Evolutionary conservation across 2,888 invertebrate genomes (phyloP).

Genomic region (Melipona beecheii): DNA sequence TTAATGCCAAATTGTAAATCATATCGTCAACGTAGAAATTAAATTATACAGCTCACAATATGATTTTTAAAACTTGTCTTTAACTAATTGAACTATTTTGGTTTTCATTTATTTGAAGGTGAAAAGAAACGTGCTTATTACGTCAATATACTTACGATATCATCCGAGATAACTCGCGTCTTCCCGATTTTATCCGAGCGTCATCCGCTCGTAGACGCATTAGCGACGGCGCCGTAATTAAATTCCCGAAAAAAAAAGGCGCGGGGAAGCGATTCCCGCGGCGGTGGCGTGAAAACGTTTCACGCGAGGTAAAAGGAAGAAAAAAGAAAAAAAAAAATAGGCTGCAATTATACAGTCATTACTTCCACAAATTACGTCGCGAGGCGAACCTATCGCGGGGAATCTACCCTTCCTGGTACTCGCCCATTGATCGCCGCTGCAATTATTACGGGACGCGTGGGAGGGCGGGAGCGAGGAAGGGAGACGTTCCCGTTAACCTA

Average conservation of each 20-base stretch:
- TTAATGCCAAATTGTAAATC: no score
- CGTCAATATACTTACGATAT: no score
- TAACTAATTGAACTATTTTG: no score
- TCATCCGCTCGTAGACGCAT: constrained; percentile 15
- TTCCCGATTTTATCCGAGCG: neutral
- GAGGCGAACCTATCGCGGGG: constrained; percentile 70
- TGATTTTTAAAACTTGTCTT: no score
- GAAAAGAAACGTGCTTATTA: no score
- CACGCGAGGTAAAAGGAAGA: constrained; percentile 52
- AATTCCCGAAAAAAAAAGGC: constrained; percentile 59
- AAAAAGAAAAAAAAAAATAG: neutral
- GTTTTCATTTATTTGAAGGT: no score
- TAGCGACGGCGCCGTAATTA: constrained; percentile 42
- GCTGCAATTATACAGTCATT: constrained; percentile 73
- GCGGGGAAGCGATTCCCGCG: constrained; percentile 20
- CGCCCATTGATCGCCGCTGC: constrained; percentile 53
- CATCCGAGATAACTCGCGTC: neutral
- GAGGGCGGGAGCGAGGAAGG: constrained; percentile 6
- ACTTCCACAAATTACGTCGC: constrained; percentile 71
- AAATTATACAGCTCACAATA: no score
- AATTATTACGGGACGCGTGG: constrained; percentile 61
- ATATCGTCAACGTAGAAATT: no score
- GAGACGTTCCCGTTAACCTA: constrained; percentile 74
- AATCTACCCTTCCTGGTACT: constrained; percentile 72
- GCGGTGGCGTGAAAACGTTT: constrained; percentile 69